phyloP scores from a whole-genome alignment of 2,797 vertebrate species.

The Lepilemur ruficaudatus region DNA sequence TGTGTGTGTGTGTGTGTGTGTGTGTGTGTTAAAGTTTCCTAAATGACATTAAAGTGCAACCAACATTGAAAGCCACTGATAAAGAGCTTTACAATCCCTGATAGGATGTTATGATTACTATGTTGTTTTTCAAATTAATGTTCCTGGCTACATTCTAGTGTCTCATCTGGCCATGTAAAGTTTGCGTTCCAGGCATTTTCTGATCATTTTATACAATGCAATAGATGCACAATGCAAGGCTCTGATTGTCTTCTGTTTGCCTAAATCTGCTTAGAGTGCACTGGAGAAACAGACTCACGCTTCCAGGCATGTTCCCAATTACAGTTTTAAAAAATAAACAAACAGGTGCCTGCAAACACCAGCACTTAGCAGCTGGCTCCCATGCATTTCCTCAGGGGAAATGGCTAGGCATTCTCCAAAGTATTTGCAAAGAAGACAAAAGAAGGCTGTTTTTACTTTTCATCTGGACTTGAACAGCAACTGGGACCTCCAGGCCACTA shows the following conservation, averaged over 20 bases:
- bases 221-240: neutral
- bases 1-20: neutral
- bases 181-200: neutral
- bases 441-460: neutral
- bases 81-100: neutral
- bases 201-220: neutral
- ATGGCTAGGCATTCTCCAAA: neutral
- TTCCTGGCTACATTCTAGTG: neutral
- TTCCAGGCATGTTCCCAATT: conserved; percentile 69
- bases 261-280: conserved; percentile 26
- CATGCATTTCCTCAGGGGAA: conserved; percentile 34
- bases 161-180: neutral
- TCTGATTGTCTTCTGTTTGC: conserved; percentile 16
- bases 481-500: neutral
- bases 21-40: neutral
- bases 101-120: neutral
- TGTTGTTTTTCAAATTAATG: neutral
- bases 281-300: neutral
- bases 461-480: neutral
- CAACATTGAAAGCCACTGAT: neutral
- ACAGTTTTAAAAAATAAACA: conserved; percentile 68
- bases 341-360: conserved; percentile 65
- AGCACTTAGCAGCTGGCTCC: conserved; percentile 67
- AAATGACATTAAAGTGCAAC: neutral
- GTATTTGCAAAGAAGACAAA: neutral